Evolutionary conservation across 2,888 invertebrate species (phyloP), one percentile per base, ranked within the genome.

Genomic region (Trachelus tabidus): DNA sequence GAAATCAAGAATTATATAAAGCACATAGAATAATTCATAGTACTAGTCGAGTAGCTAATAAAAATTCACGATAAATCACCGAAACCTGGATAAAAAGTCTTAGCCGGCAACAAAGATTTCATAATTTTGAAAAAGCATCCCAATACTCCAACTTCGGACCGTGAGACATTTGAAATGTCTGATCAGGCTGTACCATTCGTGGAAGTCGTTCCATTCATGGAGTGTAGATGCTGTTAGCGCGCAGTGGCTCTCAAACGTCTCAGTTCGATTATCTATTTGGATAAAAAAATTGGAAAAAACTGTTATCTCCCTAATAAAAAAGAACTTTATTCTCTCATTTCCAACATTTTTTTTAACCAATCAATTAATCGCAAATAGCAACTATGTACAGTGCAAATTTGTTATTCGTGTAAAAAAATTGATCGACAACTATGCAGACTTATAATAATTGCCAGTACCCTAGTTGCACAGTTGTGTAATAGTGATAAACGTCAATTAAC

Each of bases 171-270:
- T 68, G 56, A 68, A 73, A 79, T 85, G 81, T 85, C 83, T 82
- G 83, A 81, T 77, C 80, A 78, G 84, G 75, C 85, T 85, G 85
- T 85, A 85, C 85, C 79, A 81, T 85, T 85, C 85, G 84, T 84
- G 84, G 85, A 85, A 85, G 85, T 82, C 83, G 83, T 85, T 81
- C 84, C 84, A 85, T 85, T 85, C 85, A 85, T 85, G 85, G 83
- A 82, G 82, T 79, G 85, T 85, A 81, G 83, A 83, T 83, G 85
- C 82, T 85, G 82, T 83, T 84, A 81, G 83, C 83, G 77, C 78
- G 79, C 84, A 85, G 85, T 78, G 85, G 85, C 83, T 84, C 83
- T 84, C 85, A 85, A 56, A 56, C 9, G 9, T 56, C 56, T 56
- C 23, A 56, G 56, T 23, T 56, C 56, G 23, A 56, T 56, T 56